Evolutionary conservation across 2,113 vertebrate genomes (phyloP).

Genomic region (Vireo altiloquus): DNA sequence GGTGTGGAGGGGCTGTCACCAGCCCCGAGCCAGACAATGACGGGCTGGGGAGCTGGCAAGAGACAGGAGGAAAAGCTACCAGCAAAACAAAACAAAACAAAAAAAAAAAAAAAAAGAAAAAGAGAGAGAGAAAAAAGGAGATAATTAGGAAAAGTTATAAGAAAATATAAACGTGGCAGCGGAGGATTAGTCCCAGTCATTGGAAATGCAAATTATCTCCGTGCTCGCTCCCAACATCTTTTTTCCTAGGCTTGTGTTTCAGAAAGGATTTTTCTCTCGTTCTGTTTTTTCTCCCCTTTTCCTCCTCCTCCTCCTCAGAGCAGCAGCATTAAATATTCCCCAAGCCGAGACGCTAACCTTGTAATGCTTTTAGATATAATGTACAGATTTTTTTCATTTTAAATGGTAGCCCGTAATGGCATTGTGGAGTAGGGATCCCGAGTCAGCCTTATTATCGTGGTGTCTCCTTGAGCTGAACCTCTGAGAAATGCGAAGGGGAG

Average conservation of each 20-base stretch:
- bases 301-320: neutral
- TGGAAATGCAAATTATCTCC: slow-evolving; percentile 61
- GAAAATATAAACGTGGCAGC: neutral
- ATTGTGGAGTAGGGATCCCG: slow-evolving; percentile 71
- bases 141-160: slow-evolving; percentile 43
- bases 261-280: slow-evolving; percentile 1
- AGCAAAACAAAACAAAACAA: no score
- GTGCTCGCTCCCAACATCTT: neutral
- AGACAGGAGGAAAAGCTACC: neutral
- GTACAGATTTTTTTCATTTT: slow-evolving; percentile 59
- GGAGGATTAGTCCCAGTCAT: slow-evolving; percentile 44
- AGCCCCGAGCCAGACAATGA: neutral
- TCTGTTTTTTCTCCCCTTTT: neutral
- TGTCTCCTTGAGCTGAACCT: slow-evolving; percentile 75
- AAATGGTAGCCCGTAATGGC: slow-evolving; percentile 71
- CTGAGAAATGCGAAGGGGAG: slow-evolving; percentile 70
- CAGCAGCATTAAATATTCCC: slow-evolving; percentile 36
- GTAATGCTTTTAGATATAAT: slow-evolving; percentile 71
- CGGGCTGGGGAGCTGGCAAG: neutral
- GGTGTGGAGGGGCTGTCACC: accelerated
- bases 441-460: slow-evolving; percentile 68
- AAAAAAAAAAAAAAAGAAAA: neutral
- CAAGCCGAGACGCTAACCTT: slow-evolving; percentile 68
- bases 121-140: neutral
- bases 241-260: slow-evolving; percentile 11